Base-by-base conservation (phyloP, 1,140 invertebrate species). In the Lepidurus packardi region DNA sequence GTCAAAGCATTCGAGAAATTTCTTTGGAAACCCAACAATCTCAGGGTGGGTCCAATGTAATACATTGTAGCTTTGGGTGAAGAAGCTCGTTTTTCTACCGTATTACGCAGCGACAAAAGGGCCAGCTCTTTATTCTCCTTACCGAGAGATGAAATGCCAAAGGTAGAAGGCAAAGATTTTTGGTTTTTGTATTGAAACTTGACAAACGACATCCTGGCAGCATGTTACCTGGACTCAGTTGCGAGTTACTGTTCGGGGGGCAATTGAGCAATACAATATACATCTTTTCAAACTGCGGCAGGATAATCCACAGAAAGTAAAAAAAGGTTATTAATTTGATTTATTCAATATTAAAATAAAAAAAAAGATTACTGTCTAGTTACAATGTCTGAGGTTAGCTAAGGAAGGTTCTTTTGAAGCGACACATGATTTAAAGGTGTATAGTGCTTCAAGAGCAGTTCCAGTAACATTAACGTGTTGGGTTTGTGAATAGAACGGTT, bases 141-240 rank as follows among this genome's bases (percentile, higher is more conserved):
- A 6, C 16, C 53, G 47, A 65, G 21, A 9, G 16, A 16, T 65
- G 21, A 65, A 65, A 21, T 13, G 9, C 53, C 7, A n/a, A 16
- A 9, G 53, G 53, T 1, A 16, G 21, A 65, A 65, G 13, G 53
- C 16, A 21, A 16, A 65, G 16, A 8, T 21, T 7, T 65, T n/a
- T 2, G 21, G 21, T n/a, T 65, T 65, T 9, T 65, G 53, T 65
- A 65, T 65, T n/a, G 16, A 65, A 65, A 65, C 53, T 65, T 65
- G 53, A 65, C 53, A 65, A 65, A 65, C 53, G 53, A 65, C 53
- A 65, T 65, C 53, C 53, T 65, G 53, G n/a, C n/a, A n/a, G n/a
- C n/a, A n/a, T n/a, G n/a, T n/a, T n/a, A 16, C 13, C 21, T 1
- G 6, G 53, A 65, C 53, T 13, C 21, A n/a, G 21, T n/a, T n/a